Percentiles rank a stretch among this genome's conserved stretches.
These are phyloP conservation scores for Lampropteryx suffumata DNA, from an alignment of 2,888 invertebrate genomes.

Conservation along the genomic window DNA sequence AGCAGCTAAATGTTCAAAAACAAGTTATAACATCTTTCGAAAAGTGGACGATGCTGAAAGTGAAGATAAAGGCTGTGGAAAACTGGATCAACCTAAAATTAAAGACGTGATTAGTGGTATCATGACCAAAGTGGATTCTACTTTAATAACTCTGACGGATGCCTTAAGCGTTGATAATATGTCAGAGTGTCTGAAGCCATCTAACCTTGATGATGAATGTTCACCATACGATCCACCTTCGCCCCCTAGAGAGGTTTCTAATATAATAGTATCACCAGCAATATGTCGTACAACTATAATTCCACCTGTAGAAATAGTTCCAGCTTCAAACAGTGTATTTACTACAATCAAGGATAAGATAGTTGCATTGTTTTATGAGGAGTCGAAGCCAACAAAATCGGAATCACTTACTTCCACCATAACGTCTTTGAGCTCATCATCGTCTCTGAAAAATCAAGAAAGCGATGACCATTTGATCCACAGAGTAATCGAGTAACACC, in stretches of 20 bases:
- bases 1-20: constrained; percentile 29
- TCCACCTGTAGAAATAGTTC: constrained; percentile 1
- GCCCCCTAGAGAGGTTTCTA: constrained; percentile 27
- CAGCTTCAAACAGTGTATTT: constrained; percentile 40
- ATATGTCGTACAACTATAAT: neutral
- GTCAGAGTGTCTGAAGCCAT: constrained; percentile 17
- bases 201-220: constrained; percentile 33
- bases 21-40: constrained; percentile 25
- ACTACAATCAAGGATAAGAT: constrained; percentile 46
- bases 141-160: constrained; percentile 38
- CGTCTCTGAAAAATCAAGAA: constrained; percentile 14
- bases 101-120: constrained; percentile 24
- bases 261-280: constrained; percentile 17
- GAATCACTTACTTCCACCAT: constrained; percentile 5
- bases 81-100: constrained; percentile 9
- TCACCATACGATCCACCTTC: constrained; percentile 40
- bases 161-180: constrained; percentile 30
- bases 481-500: constrained; percentile 12
- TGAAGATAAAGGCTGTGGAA: neutral
- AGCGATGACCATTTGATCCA: constrained; percentile 32
- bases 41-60: constrained; percentile 14
- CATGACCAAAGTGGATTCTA: constrained; percentile 43
- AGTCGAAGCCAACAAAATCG: constrained; percentile 13
- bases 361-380: constrained; percentile 46
- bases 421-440: constrained; percentile 5